Percentiles rank a stretch among this genome's conserved stretches.
phyloP scores from a whole-genome alignment of 2,113 vertebrate genomes.

The Paracyprichromis sp. region DNA sequence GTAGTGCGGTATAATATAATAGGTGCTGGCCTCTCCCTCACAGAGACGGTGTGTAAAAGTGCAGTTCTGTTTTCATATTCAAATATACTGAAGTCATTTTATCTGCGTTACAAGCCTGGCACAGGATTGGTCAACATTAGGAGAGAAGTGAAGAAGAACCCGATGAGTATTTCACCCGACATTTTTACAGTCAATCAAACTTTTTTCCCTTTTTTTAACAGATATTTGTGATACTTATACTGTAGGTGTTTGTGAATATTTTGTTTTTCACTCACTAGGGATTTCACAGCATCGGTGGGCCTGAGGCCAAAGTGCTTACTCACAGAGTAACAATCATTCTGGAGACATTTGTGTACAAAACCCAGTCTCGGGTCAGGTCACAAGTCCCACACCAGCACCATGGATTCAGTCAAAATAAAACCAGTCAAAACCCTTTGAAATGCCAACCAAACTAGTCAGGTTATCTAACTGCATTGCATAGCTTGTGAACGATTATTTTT shows the following conservation, averaged over 20 bases:
- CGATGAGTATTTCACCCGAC: accelerated
- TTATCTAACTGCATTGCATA: not conserved
- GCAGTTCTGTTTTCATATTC: not conserved
- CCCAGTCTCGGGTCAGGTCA: not conserved
- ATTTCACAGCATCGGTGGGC: not conserved
- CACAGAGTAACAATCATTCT: not conserved
- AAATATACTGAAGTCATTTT: not conserved
- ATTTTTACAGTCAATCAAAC: not conserved
- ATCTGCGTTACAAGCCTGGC: not conserved
- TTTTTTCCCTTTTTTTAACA: not conserved
- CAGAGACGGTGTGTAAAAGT: not conserved
- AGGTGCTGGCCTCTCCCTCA: not conserved
- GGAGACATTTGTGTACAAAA: not conserved
- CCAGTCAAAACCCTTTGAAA: not conserved
- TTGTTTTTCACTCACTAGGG: not conserved
- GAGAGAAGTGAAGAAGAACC: not conserved
- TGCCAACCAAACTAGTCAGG: not conserved
- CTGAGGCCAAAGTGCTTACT: not conserved
- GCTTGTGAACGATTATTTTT: not conserved
- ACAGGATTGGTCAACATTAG: not conserved
- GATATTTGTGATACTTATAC: not conserved
- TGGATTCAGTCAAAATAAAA: not conserved
- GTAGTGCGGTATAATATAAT: not conserved
- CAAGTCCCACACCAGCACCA: not conserved
- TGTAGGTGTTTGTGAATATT: not conserved